Conservation (phyloP, 2,888 invertebrate species). For the Portevinia maculata region DNA sequence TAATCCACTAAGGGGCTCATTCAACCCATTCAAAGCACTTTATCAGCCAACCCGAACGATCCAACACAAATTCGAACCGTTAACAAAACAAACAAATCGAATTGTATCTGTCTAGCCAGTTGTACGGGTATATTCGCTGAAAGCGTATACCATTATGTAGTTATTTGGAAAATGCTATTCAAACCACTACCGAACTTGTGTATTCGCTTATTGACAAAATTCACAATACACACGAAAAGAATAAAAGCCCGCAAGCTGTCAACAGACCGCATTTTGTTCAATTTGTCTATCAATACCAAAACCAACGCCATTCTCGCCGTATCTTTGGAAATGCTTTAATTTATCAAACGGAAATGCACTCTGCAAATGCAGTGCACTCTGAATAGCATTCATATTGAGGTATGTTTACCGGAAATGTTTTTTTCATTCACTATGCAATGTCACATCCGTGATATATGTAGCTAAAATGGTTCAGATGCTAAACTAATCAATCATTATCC, state of each 20-base stretch:
- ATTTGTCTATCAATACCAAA: constrained; percentile 15
- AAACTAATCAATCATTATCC: constrained; percentile 62
- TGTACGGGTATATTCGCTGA: neutral
- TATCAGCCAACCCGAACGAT: neutral
- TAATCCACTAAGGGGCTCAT: neutral
- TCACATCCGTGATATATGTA: constrained; percentile 33
- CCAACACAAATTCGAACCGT: neutral
- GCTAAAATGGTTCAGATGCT: constrained; percentile 26
- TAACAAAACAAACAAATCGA: neutral
- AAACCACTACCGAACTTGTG: constrained; percentile 11
- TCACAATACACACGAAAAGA: no score
- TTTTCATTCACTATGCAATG: constrained; percentile 37
- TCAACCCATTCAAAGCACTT: constrained; percentile 8
- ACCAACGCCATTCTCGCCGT: neutral
- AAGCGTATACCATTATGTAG: constrained; percentile 3
- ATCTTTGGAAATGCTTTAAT: constrained; percentile 14
- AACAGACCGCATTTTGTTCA: constrained; percentile 47
- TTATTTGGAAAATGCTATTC: constrained; percentile 21
- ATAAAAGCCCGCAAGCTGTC: neutral
- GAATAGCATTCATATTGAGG: constrained; percentile 17
- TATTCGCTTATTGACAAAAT: constrained; percentile 7
- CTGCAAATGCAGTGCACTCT: constrained; percentile 14
- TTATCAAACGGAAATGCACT: constrained; percentile 27
- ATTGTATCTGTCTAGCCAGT: neutral
- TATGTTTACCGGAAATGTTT: constrained; percentile 15